phyloP scores from a whole-genome alignment of 2,797 vertebrate species.

The Heliangelus exortis region DNA sequence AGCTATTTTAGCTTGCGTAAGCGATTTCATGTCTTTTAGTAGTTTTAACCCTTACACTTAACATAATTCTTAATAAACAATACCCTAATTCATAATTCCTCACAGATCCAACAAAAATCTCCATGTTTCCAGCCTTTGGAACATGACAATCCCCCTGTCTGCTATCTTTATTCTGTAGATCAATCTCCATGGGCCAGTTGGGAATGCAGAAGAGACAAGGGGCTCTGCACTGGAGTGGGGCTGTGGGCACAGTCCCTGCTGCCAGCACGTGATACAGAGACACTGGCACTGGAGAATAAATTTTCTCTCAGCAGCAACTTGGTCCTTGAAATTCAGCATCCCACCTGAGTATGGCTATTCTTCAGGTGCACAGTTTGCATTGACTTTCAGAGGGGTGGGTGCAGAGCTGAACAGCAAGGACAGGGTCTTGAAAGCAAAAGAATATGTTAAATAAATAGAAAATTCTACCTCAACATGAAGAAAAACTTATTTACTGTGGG shows the following conservation, averaged over 20 bases:
- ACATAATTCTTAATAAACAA: too few species aligned
- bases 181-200: neutral
- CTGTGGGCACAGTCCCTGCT: neutral
- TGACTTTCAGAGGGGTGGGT: neutral
- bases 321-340: neutral
- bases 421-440: neutral
- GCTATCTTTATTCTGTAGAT: neutral
- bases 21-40: too few species aligned
- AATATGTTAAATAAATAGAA: neutral
- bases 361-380: neutral
- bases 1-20: too few species aligned
- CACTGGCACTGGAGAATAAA: accelerated
- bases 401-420: neutral
- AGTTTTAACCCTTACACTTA: too few species aligned
- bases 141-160: neutral
- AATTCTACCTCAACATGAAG: too few species aligned
- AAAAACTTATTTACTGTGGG: too few species aligned
- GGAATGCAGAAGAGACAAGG: neutral
- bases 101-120: too few species aligned
- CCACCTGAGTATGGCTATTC: neutral
- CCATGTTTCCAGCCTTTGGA: too few species aligned
- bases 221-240: accelerated
- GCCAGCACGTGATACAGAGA: neutral
- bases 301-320: neutral
- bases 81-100: too few species aligned